Conservation (phyloP, 2,888 invertebrate genomes). For the Cacoxenus indagator region DNA sequence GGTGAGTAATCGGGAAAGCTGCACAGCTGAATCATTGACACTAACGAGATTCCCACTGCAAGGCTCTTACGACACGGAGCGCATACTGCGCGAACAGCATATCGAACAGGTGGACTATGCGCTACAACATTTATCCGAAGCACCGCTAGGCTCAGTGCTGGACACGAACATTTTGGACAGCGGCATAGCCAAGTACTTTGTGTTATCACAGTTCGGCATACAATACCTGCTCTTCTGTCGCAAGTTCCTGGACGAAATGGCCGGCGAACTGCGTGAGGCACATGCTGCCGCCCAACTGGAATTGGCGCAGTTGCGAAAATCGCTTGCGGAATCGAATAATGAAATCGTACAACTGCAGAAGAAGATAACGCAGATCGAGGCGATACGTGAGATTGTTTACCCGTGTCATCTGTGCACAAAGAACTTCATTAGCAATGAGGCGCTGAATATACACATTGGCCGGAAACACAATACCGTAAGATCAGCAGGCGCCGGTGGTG, state of each 20-base stretch:
- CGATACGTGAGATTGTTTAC: slow-evolving; percentile 66
- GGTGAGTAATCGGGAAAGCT: slow-evolving; percentile 53
- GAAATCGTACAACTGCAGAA: slow-evolving; percentile 67
- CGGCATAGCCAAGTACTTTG: slow-evolving; percentile 69
- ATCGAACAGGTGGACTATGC: slow-evolving; percentile 65
- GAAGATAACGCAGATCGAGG: slow-evolving; percentile 65
- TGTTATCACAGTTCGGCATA: slow-evolving; percentile 66
- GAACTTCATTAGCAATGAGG: slow-evolving; percentile 69
- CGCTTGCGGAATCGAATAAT: slow-evolving; percentile 57
- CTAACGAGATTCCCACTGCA: not conserved
- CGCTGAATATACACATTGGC: slow-evolving; percentile 66
- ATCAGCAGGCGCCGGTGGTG: not conserved
- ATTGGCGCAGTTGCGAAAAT: slow-evolving; percentile 54
- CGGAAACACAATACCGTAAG: slow-evolving; percentile 60
- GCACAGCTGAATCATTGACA: not conserved
- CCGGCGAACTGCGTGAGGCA: slow-evolving; percentile 56
- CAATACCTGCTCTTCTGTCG: slow-evolving; percentile 69
- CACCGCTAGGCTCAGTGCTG: slow-evolving; percentile 62
- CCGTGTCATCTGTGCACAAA: slow-evolving; percentile 69
- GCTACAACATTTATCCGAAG: slow-evolving; percentile 64
- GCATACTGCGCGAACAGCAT: slow-evolving; percentile 64
- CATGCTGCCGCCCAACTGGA: slow-evolving; percentile 57
- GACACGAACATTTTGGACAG: slow-evolving; percentile 67
- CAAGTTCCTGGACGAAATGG: slow-evolving; percentile 67
- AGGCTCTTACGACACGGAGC: slow-evolving; percentile 68